phyloP scores from a whole-genome alignment of 1,140 invertebrate genomes.

The Temnothorax longispinosus region DNA sequence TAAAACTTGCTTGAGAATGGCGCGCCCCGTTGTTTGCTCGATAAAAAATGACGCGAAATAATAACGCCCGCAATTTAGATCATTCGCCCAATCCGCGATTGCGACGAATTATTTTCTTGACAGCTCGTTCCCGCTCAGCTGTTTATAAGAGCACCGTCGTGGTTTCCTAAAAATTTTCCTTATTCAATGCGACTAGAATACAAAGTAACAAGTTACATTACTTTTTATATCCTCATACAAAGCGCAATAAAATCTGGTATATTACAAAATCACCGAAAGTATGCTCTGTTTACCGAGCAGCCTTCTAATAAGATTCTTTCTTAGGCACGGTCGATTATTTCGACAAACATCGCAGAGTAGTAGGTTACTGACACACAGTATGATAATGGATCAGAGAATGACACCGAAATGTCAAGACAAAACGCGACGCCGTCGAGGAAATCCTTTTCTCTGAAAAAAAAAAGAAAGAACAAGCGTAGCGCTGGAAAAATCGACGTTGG shows the following conservation, averaged over 20 bases:
- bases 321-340: conserved; percentile 32
- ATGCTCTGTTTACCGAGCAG: background rate
- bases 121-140: background rate
- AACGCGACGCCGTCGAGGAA: conserved; percentile 12
- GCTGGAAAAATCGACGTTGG: conserved; percentile 37
- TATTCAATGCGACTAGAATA: background rate
- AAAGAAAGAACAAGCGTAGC: background rate
- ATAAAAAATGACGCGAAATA: conserved; percentile 68
- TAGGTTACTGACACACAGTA: background rate
- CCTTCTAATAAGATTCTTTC: background rate
- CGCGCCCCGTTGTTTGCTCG: conserved; percentile 48
- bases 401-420: conserved; percentile 39
- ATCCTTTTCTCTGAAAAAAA: background rate
- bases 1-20: conserved; percentile 61
- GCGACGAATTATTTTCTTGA: conserved; percentile 37
- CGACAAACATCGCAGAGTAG: conserved; percentile 36
- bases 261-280: background rate
- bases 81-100: conserved; percentile 26
- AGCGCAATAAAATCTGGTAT: background rate
- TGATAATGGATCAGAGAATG: conserved; percentile 66
- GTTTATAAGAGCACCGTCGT: background rate
- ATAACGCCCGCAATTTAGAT: conserved; percentile 61
- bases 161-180: background rate
- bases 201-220: background rate
- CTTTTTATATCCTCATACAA: background rate